Base-by-base conservation (phyloP, 2,888 invertebrate genomes). In the Standfussiana lucernea region DNA sequence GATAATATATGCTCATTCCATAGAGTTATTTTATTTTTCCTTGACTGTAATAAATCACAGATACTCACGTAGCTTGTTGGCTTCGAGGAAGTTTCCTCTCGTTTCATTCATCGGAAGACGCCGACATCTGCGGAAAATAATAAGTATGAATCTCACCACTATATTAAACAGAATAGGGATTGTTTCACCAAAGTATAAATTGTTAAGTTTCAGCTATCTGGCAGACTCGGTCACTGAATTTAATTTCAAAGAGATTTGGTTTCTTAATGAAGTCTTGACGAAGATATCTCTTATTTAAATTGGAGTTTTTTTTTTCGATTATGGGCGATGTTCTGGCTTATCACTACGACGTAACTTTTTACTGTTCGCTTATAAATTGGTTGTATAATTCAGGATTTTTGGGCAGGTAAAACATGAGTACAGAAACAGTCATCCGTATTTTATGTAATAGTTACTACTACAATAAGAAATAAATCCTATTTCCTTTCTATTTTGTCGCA, bases 101-200 rank as follows among this genome's bases (percentile, higher is more conserved):
- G 70, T 62, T 66, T 80, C 77, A 53, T 78, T 86, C 53, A 74
- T 59, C 53, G 77, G 24, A 35, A 80, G 42, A 35, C 78, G 78
- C 32, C 79, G 77, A 82, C 87, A 88, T 87, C 88, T 88, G 85
- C 35, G 28, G 76, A 47, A 86, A 83, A 87, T 77, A 83, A 81
- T 76, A 72, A 69, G 47, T 62, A 72, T 81, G 47, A 86, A 78
- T 82, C 6, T 59, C 47, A 32, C 56, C 66, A 61, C 65, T 53
- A 62, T 77, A 66, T 76, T 65, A 66, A 42, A 68, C 42, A 79
- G 75, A 65, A 86, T 68, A 64, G 69, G 64, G 32, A 24, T 40
- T 77, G 59, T 72, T 84, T 84, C 66, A 68, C 62, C 65, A 56
- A 78, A 45, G 24, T 79, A 79, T 77, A 59, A 67, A 75, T 68